Evolutionary conservation across 2,888 invertebrate species (phyloP), one percentile per base, ranked within the genome.

Genomic region (Philaethria dido): DNA sequence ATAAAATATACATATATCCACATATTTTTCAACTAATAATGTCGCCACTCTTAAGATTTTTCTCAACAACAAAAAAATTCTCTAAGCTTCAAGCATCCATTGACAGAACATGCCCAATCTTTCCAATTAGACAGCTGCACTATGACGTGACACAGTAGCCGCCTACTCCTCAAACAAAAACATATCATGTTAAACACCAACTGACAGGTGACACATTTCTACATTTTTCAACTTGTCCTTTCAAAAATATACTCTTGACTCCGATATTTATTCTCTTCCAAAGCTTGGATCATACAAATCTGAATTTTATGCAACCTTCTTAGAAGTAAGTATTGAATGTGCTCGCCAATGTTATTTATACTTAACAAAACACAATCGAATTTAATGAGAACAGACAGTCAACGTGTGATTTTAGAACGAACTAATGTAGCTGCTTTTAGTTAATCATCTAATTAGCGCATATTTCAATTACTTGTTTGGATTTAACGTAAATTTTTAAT

Each of bases 121-220:
- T 86, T 81, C 85, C 80, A 81, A 74, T 78, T 69, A 68, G 72
- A 71, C 89, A 89, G 88, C 91, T 89, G 88, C 81, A 83, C 80
- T 78, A 83, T 84, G 87, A 88, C 84, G 86, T 83, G 83, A 81
- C 83, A 83, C 83, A 77, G 80, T 77, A 79, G 77, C 80, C 78
- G 80, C 82, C 77, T 74, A 60, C 57, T 79, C 78, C 76, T 78
- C 75, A 39, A 57, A 42, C 20, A 78, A 88, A 89, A 92, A 92
- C 91, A 91, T 90, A 92, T 92, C 87, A 90, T 84, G 89, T 87
- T 92, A 92, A 92, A 92, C 87, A 84, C 88, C 92, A 81, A 90
- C 85, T 92, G 92, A 92, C 92, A 92, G 92, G 88, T 90, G 92
- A 92, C 92, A 92, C 92, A 89, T 92, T 90, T 92, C 88, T 86